Evolutionary conservation across 2,888 invertebrate genomes (phyloP).

Genomic region (Temnothorax ravouxi): DNA sequence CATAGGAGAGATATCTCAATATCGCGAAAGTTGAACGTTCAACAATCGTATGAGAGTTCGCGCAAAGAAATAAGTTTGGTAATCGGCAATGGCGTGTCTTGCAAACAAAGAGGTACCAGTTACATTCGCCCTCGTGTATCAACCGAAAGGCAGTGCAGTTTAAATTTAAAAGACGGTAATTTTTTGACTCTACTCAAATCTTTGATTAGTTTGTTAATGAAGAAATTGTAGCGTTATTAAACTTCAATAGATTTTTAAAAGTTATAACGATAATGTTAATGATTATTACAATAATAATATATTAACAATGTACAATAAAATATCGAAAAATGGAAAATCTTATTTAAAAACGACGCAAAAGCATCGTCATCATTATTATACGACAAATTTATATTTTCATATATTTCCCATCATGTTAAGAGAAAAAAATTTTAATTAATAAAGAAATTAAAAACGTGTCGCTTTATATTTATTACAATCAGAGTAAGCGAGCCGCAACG

Average conservation of each 20-base stretch:
- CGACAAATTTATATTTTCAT: background rate
- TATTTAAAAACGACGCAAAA: background rate
- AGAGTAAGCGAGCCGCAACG: background rate
- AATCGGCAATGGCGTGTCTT: background rate
- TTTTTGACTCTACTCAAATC: background rate
- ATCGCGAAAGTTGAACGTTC: background rate
- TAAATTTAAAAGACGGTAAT: background rate
- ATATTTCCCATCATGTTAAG: background rate
- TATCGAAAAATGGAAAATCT: background rate
- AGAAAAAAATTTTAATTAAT: constrained; percentile 30
- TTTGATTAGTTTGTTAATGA: background rate
- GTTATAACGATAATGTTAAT: background rate
- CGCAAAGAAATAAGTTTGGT: background rate
- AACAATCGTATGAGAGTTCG: background rate
- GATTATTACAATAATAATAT: background rate
- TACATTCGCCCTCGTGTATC: background rate
- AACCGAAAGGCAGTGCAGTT: background rate
- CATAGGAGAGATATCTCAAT: background rate
- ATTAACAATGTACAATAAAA: background rate
- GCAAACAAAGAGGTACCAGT: background rate
- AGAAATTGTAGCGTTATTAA: background rate
- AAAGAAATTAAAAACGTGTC: constrained; percentile 5
- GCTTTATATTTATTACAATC: constrained; percentile 24
- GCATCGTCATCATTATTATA: background rate
- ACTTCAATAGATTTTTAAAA: background rate